Evolutionary conservation across 2,797 vertebrate species (phyloP), one percentile per base, ranked within the genome.

Genomic region (Phylloscopus collybita): DNA sequence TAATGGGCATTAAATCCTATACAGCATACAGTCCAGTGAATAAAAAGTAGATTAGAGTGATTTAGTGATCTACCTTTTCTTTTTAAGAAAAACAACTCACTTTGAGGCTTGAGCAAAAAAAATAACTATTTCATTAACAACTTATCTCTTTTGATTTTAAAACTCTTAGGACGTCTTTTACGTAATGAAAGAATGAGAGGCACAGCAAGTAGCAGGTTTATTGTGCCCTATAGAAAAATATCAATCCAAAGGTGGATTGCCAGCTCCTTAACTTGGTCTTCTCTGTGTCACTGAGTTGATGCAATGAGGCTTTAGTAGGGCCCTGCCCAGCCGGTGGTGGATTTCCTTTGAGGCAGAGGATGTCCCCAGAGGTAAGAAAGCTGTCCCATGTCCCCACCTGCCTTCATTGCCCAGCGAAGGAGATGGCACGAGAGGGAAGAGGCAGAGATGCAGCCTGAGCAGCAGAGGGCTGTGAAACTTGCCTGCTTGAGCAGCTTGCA

Each of bases 401-500:
- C 57, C 72, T 92, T 71, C 85, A 40, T 2, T 19, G 11, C 61
- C 47, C 30, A 8, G 74, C 0, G 0, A 80, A 82, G 47, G 72
- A 83, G 80, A 25, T 1, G 4, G 50, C 10, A 20, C 0, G 4
- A 80, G 53, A 1, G 2, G 82, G 42, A 20, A 49, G 53, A 80
- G 45, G 88, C 60, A 73, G 40, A 29, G 78, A 87, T 89, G 90
- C 7, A 5, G 71, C 62, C 59, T 60, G 59, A 70, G 79, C 69
- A 88, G 49, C 72, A 56, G 40, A 72, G 65, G 50, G 57, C 62
- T 79, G 79, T 45, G 87, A 86, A 62, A 91, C 83, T 89, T 49
- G 82, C 59, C 82, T 92, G 92, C 81, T 69, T 0, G 21, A 92
- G 92, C 91, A 88, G 93, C 91, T 91, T 57, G 65, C 95, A 92